Conservation (phyloP, 1,140 invertebrate genomes). For the Neodiprion pinetum region DNA sequence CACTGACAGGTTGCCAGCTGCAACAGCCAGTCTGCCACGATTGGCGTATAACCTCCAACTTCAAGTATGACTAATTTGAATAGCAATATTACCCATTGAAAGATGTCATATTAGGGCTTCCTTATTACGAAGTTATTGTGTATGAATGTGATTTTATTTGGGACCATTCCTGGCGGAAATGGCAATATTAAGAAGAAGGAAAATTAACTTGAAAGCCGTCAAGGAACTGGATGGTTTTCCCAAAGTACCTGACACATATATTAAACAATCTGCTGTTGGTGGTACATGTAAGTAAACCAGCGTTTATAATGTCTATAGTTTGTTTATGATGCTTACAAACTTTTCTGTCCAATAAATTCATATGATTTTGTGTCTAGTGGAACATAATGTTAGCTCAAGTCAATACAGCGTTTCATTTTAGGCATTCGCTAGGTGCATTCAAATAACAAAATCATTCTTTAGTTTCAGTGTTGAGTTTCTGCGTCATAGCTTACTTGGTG, state of each 20-base stretch:
- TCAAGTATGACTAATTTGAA: too few relatives aligned
- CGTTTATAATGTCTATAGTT: not conserved
- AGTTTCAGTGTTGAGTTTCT: slow-evolving; percentile 84
- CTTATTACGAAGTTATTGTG: too few relatives aligned
- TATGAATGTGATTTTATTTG: too few relatives aligned
- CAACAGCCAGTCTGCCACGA: too few relatives aligned
- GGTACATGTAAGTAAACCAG: slow-evolving; percentile 72
- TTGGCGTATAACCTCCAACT: too few relatives aligned
- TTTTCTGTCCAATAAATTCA: slow-evolving; percentile 13
- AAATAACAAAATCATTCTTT: slow-evolving; percentile 36
- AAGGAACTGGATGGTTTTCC: slow-evolving; percentile 90
- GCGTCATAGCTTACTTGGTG: slow-evolving; percentile 81
- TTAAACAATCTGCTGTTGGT: slow-evolving; percentile 81
- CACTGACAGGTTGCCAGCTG: too few relatives aligned
- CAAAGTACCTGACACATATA: slow-evolving; percentile 86
- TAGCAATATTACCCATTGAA: too few relatives aligned
- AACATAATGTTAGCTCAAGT: not conserved
- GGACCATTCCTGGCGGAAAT: too few relatives aligned
- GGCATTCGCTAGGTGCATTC: not conserved
- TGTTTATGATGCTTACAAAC: slow-evolving; percentile 2
- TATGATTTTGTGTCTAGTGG: slow-evolving; percentile 11
- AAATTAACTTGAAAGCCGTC: slow-evolving; percentile 61
- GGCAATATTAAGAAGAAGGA: slow-evolving; percentile 48
- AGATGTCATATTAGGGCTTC: too few relatives aligned
- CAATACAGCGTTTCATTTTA: slow-evolving; percentile 19